Evolutionary conservation across 2,797 vertebrate genomes (phyloP).

Genomic region (Alexandromys oeconomus): DNA sequence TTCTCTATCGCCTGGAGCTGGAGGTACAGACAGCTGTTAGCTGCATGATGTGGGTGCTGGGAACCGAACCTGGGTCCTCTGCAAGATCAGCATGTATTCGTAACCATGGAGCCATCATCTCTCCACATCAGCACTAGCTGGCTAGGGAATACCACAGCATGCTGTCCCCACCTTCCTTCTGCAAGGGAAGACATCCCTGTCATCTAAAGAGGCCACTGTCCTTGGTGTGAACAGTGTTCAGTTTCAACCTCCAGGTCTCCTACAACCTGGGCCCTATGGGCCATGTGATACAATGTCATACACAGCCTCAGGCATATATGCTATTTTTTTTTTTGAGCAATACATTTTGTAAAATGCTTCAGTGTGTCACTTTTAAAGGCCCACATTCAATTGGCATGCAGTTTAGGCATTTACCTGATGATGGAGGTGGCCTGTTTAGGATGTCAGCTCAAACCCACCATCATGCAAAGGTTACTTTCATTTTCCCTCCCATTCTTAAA

Average conservation of each 20-base stretch:
- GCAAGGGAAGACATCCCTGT: background rate
- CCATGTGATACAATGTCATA: accelerated
- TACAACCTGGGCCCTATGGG: accelerated
- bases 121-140: background rate
- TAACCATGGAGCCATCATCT: background rate
- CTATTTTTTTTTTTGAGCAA: background rate
- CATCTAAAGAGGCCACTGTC: background rate
- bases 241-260: background rate
- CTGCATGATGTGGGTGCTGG: background rate
- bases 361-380: background rate
- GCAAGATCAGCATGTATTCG: background rate
- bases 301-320: background rate
- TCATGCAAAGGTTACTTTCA: background rate
- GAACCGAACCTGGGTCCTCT: background rate
- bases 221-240: accelerated
- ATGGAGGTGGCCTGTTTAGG: background rate
- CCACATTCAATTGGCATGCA: background rate
- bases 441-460: background rate
- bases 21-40: background rate
- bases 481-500: background rate
- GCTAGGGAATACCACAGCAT: accelerated
- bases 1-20: background rate
- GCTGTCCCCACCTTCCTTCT: background rate
- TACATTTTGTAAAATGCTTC: background rate
- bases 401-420: background rate